These are phyloP conservation scores for Microtus richardsoni DNA, from an alignment of 2,113 vertebrate genomes.

Conservation along the genomic window DNA sequence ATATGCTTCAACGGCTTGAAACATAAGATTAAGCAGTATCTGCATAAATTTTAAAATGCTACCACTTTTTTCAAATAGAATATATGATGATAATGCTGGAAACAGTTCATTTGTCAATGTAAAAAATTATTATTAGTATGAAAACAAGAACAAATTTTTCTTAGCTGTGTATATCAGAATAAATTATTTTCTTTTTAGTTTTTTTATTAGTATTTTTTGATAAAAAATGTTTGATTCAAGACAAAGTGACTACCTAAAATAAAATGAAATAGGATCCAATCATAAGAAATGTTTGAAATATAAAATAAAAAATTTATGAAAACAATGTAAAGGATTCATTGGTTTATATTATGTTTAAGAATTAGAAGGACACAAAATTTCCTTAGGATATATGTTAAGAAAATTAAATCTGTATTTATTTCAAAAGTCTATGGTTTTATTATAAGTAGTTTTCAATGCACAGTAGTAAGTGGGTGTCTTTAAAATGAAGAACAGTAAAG, in stretches of 20 bases:
- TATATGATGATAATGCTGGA: conserved; percentile 5
- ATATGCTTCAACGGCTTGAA: conserved; percentile 45
- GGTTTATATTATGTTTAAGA: conserved; percentile 10
- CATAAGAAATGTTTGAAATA: conserved; percentile 17
- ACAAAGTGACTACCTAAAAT: conserved; percentile 9
- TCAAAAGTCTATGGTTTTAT: conserved; percentile 46
- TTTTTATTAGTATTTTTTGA: not conserved
- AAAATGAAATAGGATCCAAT: not conserved
- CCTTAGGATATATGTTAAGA: not conserved
- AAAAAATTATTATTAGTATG: not conserved
- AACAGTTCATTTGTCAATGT: conserved; percentile 41
- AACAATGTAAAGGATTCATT: not conserved
- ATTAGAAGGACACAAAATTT: conserved; percentile 18
- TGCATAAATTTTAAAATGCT: not conserved
- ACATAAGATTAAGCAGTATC: conserved; percentile 54
- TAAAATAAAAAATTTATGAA: not conserved
- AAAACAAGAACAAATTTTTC: conserved; percentile 40
- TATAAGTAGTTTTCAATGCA: not conserved
- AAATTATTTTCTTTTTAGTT: not conserved
- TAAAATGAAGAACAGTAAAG: conserved; percentile 20
- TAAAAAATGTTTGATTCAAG: not conserved
- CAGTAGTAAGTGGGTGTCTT: conserved; percentile 15
- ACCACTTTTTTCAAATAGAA: not conserved
- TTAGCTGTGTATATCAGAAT: not conserved
- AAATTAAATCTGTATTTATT: conserved; percentile 11